phyloP scores from a whole-genome alignment of 2,113 vertebrate species.

The Tupaia chinensis region DNA sequence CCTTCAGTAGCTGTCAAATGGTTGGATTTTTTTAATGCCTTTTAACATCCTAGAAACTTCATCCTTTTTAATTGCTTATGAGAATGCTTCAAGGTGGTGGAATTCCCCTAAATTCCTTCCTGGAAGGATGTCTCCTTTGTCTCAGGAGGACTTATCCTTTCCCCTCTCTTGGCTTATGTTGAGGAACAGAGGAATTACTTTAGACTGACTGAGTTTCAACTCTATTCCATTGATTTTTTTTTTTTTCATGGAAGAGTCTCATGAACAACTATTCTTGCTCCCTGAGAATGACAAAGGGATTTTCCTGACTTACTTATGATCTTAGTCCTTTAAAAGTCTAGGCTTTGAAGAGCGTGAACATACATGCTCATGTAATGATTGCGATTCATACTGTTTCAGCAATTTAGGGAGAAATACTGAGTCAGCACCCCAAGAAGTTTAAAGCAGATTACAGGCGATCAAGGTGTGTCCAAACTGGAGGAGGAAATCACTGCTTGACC shows the following conservation, averaged over 20 bases:
- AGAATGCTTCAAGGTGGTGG: not conserved
- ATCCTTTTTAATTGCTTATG: not conserved
- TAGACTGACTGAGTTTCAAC: not conserved
- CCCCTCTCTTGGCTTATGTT: not conserved
- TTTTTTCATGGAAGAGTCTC: not conserved
- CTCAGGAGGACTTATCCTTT: not conserved
- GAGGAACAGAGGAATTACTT: not conserved
- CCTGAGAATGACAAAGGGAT: not conserved
- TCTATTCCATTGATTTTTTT: rapidly evolving
- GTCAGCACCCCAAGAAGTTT: not conserved
- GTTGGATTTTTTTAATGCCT: not conserved
- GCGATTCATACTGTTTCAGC: not conserved
- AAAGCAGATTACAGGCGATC: not conserved
- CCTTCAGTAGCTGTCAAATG: not conserved
- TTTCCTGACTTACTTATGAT: not conserved
- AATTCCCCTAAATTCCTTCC: slow-evolving; percentile 9
- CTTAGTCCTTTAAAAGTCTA: not conserved
- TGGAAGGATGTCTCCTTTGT: not conserved
- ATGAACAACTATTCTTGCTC: not conserved
- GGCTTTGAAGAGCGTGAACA: not conserved
- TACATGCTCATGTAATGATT: not conserved
- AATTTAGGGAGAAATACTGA: not conserved
- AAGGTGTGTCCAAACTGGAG: rapidly evolving
- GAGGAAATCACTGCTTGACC: rapidly evolving
- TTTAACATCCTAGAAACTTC: not conserved